Percentiles rank a stretch among this genome's conserved stretches.
phyloP scores from a whole-genome alignment of 2,888 invertebrate species.

The Boloria selene region DNA sequence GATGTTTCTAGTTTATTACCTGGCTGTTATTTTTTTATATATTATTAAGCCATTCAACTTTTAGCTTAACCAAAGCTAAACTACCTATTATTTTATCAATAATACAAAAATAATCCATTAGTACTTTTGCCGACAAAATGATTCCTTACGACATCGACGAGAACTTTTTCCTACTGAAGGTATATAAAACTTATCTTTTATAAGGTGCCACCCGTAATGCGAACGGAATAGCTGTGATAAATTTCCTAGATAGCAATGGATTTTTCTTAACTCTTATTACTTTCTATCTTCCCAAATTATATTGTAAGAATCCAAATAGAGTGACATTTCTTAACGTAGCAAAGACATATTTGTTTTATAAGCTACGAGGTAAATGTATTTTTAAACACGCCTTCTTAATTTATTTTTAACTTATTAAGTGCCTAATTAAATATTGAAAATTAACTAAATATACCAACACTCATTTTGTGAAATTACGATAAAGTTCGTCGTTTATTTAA shows the following conservation, averaged over 20 bases:
- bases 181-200: constrained; percentile 26
- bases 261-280: constrained; percentile 19
- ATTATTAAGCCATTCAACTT: too few species aligned
- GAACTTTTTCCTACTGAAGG: constrained; percentile 23
- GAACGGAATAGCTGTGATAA: constrained; percentile 22
- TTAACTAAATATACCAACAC: too few species aligned
- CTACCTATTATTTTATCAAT: constrained; percentile 2
- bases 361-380: background rate
- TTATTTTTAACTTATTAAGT: too few species aligned
- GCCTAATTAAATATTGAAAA: too few species aligned
- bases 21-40: too few species aligned
- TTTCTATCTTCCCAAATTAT: constrained; percentile 14
- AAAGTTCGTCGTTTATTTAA: too few species aligned
- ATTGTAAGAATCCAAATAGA: constrained; percentile 3
- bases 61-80: background rate
- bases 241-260: constrained; percentile 21
- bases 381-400: too few species aligned
- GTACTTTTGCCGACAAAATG: constrained; percentile 14
- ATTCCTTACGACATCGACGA: constrained; percentile 9
- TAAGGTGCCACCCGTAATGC: constrained; percentile 17
- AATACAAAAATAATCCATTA: background rate
- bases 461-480: too few species aligned
- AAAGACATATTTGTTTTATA: background rate
- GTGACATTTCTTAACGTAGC: background rate
- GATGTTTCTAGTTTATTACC: too few species aligned